Percentiles rank a stretch among this genome's conserved stretches.
These are phyloP conservation scores for Magallana angulata DNA, from an alignment of 1,140 invertebrate species.

Conservation along the genomic window DNA sequence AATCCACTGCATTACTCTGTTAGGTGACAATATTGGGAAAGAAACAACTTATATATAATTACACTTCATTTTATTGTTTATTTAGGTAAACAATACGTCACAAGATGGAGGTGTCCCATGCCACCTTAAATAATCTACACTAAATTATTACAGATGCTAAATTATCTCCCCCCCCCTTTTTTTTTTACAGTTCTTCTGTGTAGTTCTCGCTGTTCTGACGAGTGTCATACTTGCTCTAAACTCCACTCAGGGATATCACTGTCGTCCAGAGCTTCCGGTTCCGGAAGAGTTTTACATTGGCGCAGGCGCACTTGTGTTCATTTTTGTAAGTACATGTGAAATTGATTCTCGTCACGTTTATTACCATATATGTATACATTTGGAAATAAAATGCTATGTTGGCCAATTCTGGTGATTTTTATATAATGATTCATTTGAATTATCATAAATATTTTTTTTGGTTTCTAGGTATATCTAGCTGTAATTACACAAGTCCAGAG, in stretches of 20 bases:
- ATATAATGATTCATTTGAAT: too few relatives aligned
- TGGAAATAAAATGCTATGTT: neutral
- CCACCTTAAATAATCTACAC: neutral
- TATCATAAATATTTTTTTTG: neutral
- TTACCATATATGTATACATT: neutral
- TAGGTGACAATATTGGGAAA: too few relatives aligned
- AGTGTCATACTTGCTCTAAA: neutral
- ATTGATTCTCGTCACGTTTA: neutral
- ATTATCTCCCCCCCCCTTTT: too few relatives aligned
- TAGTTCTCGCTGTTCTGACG: conserved; percentile 10
- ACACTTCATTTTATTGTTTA: too few relatives aligned
- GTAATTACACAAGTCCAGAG: neutral
- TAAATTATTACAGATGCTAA: too few relatives aligned
- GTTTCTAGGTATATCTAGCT: neutral
- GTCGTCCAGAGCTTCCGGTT: neutral
- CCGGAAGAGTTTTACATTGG: neutral
- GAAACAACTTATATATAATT: too few relatives aligned
- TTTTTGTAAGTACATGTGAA: neutral
- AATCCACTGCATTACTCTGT: too few relatives aligned
- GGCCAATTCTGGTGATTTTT: too few relatives aligned
- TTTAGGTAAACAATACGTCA: too few relatives aligned
- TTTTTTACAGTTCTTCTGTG: neutral
- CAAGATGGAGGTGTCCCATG: too few relatives aligned
- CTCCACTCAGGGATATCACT: conserved; percentile 10
- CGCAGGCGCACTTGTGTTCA: neutral